A percentile compares a stretch with the other conserved stretches of the same genome.
Conservation (phyloP, 2,113 vertebrate genomes). For the Pandion haliaetus region DNA sequence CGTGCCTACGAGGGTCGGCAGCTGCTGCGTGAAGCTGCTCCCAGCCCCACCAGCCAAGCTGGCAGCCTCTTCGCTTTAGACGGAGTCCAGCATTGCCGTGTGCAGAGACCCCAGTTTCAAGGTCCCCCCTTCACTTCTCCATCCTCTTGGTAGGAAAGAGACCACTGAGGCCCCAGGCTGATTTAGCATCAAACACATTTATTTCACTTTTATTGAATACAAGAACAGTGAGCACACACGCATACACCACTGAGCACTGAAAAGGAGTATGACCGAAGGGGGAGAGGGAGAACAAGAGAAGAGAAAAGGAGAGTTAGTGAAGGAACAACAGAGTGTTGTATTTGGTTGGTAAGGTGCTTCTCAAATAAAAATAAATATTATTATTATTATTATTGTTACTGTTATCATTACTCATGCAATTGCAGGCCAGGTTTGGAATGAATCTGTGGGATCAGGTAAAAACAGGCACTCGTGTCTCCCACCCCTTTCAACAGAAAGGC, state of each 20-base stretch:
- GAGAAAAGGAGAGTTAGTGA: constrained; percentile 72
- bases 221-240: constrained; percentile 95
- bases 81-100: not conserved
- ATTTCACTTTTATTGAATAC: constrained; percentile 95
- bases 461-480: constrained; percentile 73
- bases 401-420: constrained; percentile 78
- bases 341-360: constrained; percentile 77
- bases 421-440: constrained; percentile 74
- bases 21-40: accelerated
- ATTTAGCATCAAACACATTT: constrained; percentile 86
- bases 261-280: constrained; percentile 56
- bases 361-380: constrained; percentile 65
- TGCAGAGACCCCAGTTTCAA: not conserved
- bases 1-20: accelerated
- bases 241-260: constrained; percentile 92
- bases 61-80: no score
- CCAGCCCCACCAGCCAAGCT: not conserved
- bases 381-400: constrained; percentile 25
- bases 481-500: constrained; percentile 56
- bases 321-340: constrained; percentile 66
- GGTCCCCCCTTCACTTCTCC: not conserved
- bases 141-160: not conserved
- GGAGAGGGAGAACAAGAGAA: constrained; percentile 65
- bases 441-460: constrained; percentile 62
- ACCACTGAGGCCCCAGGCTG: not conserved